Percentiles rank a stretch among this genome's conserved stretches.
Conservation (phyloP, 2,888 invertebrate genomes). For the Troides helena region DNA sequence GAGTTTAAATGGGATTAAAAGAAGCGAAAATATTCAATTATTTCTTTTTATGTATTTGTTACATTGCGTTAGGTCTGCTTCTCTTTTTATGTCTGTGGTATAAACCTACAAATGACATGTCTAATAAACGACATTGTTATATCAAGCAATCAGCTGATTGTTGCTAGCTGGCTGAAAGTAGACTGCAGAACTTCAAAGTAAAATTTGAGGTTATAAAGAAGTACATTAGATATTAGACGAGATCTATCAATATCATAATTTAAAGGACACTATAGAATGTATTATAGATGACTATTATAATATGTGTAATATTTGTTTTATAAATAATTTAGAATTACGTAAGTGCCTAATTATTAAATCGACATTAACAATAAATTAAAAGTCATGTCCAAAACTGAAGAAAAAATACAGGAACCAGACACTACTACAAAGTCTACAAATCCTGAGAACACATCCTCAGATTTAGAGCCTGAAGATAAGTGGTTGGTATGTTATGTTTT, state of each 20-base stretch:
- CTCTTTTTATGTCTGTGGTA: too few relatives aligned
- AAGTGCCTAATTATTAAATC: not conserved
- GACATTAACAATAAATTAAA: not conserved
- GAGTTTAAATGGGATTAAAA: too few relatives aligned
- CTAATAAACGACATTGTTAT: too few relatives aligned
- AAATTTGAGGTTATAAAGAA: constrained; percentile 16
- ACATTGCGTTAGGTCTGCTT: too few relatives aligned
- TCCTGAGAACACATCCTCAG: constrained; percentile 20
- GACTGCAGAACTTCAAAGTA: not conserved
- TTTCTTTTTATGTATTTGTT: too few relatives aligned
- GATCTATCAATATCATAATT: not conserved
- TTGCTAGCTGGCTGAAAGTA: not conserved
- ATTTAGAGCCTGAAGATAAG: constrained; percentile 48
- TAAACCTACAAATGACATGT: too few relatives aligned
- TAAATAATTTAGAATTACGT: constrained; percentile 1
- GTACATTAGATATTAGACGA: not conserved
- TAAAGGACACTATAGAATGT: not conserved
- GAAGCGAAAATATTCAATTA: too few relatives aligned
- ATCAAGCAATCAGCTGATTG: constrained; percentile 17
- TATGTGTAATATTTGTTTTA: not conserved
- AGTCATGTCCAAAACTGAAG: constrained; percentile 33
- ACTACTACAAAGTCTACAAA: constrained; percentile 36
- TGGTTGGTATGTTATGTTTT: constrained; percentile 58
- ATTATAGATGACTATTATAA: not conserved
- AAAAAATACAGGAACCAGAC: constrained; percentile 32